Conservation (phyloP, 2,797 vertebrate genomes). For the Xiphophorus birchmanni region DNA sequence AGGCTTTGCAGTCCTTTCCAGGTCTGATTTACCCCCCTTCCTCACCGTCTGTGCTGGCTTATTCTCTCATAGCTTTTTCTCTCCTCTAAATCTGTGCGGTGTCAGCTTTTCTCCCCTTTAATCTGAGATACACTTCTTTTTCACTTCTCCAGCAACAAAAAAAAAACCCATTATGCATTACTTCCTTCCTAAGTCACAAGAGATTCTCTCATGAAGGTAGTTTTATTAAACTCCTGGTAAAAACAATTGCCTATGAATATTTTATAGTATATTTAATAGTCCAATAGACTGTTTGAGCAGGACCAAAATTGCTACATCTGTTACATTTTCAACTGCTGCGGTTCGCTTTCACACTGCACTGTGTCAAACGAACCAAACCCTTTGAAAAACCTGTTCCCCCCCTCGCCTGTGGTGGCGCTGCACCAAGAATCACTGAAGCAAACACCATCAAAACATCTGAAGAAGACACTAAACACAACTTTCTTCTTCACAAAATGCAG, state of each 20-base stretch:
- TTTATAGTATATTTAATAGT: constrained; percentile 22
- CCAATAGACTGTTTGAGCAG: too few relatives aligned
- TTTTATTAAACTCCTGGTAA: constrained; percentile 40
- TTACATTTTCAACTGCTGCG: too few relatives aligned
- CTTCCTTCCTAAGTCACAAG: constrained; percentile 16
- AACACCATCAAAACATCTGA: too few relatives aligned
- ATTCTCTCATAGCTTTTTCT: constrained; percentile 48
- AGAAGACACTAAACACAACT: too few relatives aligned
- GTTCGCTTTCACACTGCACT: too few relatives aligned
- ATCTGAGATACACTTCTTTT: constrained; percentile 51
- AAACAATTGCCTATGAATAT: constrained; percentile 46
- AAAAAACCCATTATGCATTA: constrained; percentile 6
- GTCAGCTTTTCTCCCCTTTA: constrained; percentile 60
- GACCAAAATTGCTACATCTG: too few relatives aligned
- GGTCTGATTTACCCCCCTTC: constrained; percentile 67
- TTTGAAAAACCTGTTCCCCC: too few relatives aligned
- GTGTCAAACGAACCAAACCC: too few relatives aligned
- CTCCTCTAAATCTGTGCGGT: constrained; percentile 66
- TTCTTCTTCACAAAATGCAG: too few relatives aligned
- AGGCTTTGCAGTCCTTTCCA: constrained; percentile 52
- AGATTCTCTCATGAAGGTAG: constrained; percentile 21
- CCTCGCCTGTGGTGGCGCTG: too few relatives aligned
- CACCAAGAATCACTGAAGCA: too few relatives aligned
- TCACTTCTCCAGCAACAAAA: constrained; percentile 27
- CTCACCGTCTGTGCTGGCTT: constrained; percentile 43